Conservation (phyloP, 1,140 invertebrate species). For the Wiebesia pumilae region DNA sequence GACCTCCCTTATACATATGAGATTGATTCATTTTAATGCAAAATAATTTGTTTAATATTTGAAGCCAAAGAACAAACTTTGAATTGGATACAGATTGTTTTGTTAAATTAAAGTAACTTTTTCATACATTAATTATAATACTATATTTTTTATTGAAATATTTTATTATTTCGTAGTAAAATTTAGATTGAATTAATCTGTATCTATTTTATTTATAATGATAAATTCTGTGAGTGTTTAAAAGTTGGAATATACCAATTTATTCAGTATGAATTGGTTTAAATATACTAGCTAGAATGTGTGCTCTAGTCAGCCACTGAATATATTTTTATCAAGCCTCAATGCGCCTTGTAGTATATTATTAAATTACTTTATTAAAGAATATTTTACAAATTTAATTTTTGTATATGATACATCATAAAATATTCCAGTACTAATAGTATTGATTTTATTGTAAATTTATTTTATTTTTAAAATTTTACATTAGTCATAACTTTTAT, state of each 20-base stretch:
- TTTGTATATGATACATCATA: neutral
- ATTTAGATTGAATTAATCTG: constrained; percentile 36
- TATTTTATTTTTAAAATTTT: neutral
- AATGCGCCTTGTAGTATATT: constrained; percentile 53
- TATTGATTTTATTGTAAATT: neutral
- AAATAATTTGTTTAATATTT: constrained; percentile 16
- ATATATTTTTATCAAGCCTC: constrained; percentile 51
- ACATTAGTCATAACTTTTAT: neutral
- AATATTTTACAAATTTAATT: constrained; percentile 34
- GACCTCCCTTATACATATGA: constrained; percentile 28
- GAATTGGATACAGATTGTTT: constrained; percentile 33
- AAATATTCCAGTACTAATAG: constrained; percentile 17
- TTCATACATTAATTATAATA: constrained; percentile 20
- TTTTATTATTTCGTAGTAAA: constrained; percentile 39
- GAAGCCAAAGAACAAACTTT: constrained; percentile 57
- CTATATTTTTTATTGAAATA: constrained; percentile 36
- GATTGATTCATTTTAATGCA: constrained; percentile 33
- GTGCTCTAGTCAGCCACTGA: constrained; percentile 70
- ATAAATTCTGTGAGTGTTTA: constrained; percentile 6
- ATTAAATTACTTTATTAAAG: constrained; percentile 20
- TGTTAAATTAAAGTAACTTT: constrained; percentile 33
- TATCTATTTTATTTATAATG: constrained; percentile 24
- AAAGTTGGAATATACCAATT: constrained; percentile 34
- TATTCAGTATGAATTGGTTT: constrained; percentile 54
- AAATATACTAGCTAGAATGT: constrained; percentile 61